Evolutionary conservation across 2,797 vertebrate genomes (phyloP), one percentile per base, ranked within the genome.

Genomic region (Mormyrops attenuatus): DNA sequence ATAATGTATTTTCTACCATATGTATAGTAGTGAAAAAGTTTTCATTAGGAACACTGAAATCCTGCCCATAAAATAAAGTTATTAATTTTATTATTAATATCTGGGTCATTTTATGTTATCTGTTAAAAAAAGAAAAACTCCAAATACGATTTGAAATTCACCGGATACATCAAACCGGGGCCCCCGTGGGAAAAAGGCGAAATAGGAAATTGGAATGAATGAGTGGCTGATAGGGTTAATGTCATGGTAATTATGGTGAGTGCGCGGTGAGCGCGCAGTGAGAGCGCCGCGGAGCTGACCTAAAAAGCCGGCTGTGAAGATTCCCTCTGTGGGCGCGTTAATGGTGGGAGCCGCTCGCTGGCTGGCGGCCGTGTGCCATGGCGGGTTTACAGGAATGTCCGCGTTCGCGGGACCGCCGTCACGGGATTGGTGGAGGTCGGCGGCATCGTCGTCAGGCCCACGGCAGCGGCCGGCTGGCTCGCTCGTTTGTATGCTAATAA

Each of bases 61-160:
- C 44, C 44, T 84, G 41, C 44, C 38, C 38, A 38, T 47, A 44
- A 82, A 82, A 47, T 47, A 80, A 80, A 80, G 73, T 84, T 49
- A 84, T 84, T 84, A 44, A 84, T 84, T 84, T 84, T 44, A n/a
- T 84, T 44, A 84, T 84, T 49, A 44, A 44, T 44, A 84, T 84
- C 80, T n/a, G 15, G 80, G 80, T 84, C 44, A 84, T 84, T 49
- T 44, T 44, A 47, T 84, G 80, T 84, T 84, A 84, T 84, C 44
- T 84, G 3, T 77, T 38, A 77, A 77, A 77, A 49, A 84, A 84
- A 44, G 44, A 44, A 84, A 84, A 44, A 84, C 26, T 41, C 38
- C 80, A 22, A 84, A 84, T 49, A 49, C 20, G 47, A 84, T 47
- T 47, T n/a, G 38, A 49, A n/a, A 44, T 84, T 84, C 80, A 84